A percentile compares a stretch with the other conserved stretches of the same genome.
Evolutionary conservation across 2,888 invertebrate species (phyloP).

Genomic region (Heliconius sara): DNA sequence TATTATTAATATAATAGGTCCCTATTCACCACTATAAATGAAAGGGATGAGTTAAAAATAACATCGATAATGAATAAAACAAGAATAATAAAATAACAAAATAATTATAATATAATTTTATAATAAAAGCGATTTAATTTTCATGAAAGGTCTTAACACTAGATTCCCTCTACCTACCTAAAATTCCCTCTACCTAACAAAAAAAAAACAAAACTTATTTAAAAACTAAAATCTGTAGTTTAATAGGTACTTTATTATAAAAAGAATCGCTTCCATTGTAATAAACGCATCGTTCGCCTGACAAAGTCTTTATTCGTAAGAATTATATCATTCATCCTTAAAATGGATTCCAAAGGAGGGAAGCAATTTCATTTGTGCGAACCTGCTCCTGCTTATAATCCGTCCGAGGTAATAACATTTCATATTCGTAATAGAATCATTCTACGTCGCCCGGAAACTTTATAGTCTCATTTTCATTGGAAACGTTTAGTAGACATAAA

Average conservation of each 20-base stretch:
- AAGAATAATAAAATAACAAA: background rate
- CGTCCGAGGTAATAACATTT: slow-evolving; percentile 84
- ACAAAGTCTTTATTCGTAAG: slow-evolving; percentile 80
- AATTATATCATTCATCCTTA: slow-evolving; percentile 82
- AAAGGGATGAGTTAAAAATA: slow-evolving; percentile 8
- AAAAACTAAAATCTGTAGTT: background rate
- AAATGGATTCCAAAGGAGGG: slow-evolving; percentile 83
- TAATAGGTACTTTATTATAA: slow-evolving; percentile 41
- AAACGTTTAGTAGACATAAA: slow-evolving; percentile 82
- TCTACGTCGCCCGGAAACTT: slow-evolving; percentile 81
- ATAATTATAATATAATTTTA: background rate
- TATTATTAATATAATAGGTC: background rate
- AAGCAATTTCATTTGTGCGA: slow-evolving; percentile 84
- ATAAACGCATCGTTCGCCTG: slow-evolving; percentile 70
- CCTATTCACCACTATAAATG: background rate
- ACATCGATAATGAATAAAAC: background rate
- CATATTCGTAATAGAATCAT: slow-evolving; percentile 84
- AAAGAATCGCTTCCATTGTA: slow-evolving; percentile 47
- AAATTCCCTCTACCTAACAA: no score
- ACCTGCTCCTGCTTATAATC: slow-evolving; percentile 83
- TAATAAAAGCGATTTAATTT: background rate
- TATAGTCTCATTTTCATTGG: slow-evolving; percentile 84
- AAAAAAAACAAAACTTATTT: no score
- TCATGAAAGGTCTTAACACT: no score
- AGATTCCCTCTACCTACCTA: no score